These are phyloP conservation scores for Poeciliopsis gracilis DNA, from an alignment of 2,797 vertebrate genomes.

Conservation along the genomic window DNA sequence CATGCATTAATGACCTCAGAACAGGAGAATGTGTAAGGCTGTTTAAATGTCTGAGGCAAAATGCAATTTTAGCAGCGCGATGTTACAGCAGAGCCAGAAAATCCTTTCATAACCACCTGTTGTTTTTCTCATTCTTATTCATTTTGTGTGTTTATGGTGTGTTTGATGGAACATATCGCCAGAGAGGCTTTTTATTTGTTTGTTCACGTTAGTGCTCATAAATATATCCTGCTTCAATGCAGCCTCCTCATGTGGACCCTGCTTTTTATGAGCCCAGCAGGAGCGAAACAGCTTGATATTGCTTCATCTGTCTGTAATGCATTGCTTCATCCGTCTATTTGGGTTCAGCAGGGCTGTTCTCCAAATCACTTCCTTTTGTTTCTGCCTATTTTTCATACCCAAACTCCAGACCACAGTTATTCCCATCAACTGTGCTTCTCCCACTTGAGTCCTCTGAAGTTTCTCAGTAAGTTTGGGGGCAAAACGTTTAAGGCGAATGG, in stretches of 20 bases:
- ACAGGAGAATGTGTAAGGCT: slow-evolving; percentile 27
- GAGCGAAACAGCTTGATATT: slow-evolving; percentile 46
- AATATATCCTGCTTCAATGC: background rate
- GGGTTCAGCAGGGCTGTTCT: background rate
- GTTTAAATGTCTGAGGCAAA: slow-evolving; percentile 27
- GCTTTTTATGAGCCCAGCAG: slow-evolving; percentile 34
- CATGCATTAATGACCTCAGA: slow-evolving; percentile 21
- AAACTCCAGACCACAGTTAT: background rate
- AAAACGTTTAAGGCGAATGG: background rate
- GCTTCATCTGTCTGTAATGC: slow-evolving; percentile 45
- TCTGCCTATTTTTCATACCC: background rate
- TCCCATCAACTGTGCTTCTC: slow-evolving; percentile 7
- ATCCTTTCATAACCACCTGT: background rate
- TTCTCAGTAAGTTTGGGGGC: background rate
- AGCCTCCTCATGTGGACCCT: slow-evolving; percentile 25
- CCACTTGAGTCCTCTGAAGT: slow-evolving; percentile 7
- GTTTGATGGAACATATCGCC: background rate
- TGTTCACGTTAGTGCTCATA: slow-evolving; percentile 18
- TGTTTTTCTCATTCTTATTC: background rate
- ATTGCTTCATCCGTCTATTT: slow-evolving; percentile 34
- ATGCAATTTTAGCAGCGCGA: background rate
- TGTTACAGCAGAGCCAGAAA: slow-evolving; percentile 21
- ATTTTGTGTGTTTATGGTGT: background rate
- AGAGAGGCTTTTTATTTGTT: background rate
- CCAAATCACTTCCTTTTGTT: slow-evolving; percentile 16